Base-by-base conservation (phyloP, 2,888 invertebrate species). In the Tortrix viridana region DNA sequence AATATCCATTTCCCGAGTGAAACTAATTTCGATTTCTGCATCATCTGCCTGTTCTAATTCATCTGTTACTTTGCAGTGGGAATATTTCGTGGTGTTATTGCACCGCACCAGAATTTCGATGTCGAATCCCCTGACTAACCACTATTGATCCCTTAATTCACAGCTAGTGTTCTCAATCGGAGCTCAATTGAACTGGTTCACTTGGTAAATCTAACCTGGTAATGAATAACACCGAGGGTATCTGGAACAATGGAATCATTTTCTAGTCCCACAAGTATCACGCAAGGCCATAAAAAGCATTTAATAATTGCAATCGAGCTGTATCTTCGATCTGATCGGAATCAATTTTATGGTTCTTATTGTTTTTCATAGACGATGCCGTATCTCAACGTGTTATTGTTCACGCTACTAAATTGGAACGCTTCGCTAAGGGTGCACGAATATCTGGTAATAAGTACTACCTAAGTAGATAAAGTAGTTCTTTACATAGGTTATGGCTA, bases 221-320 rank as follows among this genome's bases (percentile, higher is more conserved):
- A 32, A 9, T 32, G 32, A 32, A 32, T 32, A 22, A 32, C 32
- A 3, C 32, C 2, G 12, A 12, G 9, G 32, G 32, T 54, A 60
- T 47, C 54, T 55, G 66, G 56, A 67, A 68, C 71, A 73, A 68
- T 73, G 52, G 69, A 59, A 67, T 67, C 26, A 69, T 73, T 71
- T 75, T 75, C 71, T 69, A 69, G 67, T 75, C 72, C 63, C 74
- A 71, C 70, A 67, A 69, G 70, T 68, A 66, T 70, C 60, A 77
- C 74, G 75, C 73, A 67, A 74, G 32, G 38, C 16, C n/a, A 49
- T 22, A 63, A 63, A 63, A 63, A 63, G 41, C 57, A 48, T 57
- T 63, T 63, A 63, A 63, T 63, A 47, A 58, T 57, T 48, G 63
- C 58, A 63, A 58, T 63, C 52, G 52, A 18, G 46, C 57, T 41